Conservation (phyloP, 2,888 invertebrate genomes). For the Drosophila borealis region DNA sequence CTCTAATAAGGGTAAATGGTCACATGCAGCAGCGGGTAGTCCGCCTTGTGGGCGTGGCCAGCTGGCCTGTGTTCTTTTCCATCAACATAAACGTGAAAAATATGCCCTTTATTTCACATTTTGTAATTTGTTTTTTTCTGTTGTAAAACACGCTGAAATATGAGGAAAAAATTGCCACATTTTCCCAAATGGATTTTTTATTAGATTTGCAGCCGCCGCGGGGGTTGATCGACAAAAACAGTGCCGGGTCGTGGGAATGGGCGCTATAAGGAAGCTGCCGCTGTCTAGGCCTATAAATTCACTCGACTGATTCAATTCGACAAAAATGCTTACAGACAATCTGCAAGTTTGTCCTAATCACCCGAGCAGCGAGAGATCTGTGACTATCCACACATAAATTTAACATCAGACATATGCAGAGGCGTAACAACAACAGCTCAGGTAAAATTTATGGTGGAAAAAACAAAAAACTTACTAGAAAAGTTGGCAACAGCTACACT, state of each 20-base stretch:
- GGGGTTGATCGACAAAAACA: slow-evolving; percentile 40
- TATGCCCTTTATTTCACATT: slow-evolving; percentile 76
- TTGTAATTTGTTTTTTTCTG: slow-evolving; percentile 75
- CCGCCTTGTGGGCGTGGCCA: slow-evolving; percentile 58
- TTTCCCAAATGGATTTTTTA: slow-evolving; percentile 71
- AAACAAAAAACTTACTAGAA: slow-evolving; percentile 9
- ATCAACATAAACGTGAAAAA: slow-evolving; percentile 77
- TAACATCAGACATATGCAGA: slow-evolving; percentile 78
- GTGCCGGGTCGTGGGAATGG: slow-evolving; percentile 43
- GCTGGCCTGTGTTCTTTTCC: slow-evolving; percentile 43
- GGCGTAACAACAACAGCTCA: slow-evolving; percentile 76
- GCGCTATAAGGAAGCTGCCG: slow-evolving; percentile 8
- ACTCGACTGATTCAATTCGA: slow-evolving; percentile 35
- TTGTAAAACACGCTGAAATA: slow-evolving; percentile 66
- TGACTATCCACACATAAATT: slow-evolving; percentile 69
- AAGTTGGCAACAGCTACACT: slow-evolving; percentile 50
- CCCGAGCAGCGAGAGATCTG: slow-evolving; percentile 33
- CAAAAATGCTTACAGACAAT: slow-evolving; percentile 57
- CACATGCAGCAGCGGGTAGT: slow-evolving; percentile 57
- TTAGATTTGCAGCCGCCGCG: slow-evolving; percentile 51
- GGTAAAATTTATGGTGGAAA: slow-evolving; percentile 78
- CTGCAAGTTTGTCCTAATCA: slow-evolving; percentile 47
- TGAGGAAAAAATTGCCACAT: slow-evolving; percentile 76
- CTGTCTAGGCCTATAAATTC: slow-evolving; percentile 41
- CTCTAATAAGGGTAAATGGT: slow-evolving; percentile 77